Evolutionary conservation across 2,113 vertebrate genomes (phyloP), one percentile per base, ranked within the genome.

Genomic region (Mandrillus leucophaeus): DNA sequence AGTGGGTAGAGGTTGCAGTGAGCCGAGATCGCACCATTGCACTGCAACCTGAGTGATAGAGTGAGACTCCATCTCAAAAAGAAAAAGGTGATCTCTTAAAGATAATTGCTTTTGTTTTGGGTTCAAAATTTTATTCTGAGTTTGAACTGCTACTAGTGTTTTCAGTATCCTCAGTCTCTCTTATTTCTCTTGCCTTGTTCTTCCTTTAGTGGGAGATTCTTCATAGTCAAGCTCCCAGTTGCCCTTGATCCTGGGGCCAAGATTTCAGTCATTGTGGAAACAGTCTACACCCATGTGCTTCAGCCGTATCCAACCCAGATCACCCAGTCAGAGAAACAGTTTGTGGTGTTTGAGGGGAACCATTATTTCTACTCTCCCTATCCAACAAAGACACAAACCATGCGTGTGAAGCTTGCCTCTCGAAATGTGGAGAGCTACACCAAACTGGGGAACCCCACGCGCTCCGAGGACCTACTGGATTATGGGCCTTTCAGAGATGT

Each of bases 261-360:
- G 98, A 96, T 99, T 93, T 99, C 99, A 32, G 98, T 99, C 0
- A 98, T 99, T 64, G 98, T 99, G 84, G 99, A 99, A 97, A 99
- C 99, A 11, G 99, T 99, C 22, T 99, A 99, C 82, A 99, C 99
- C 0, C 99, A 99, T 0, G 99, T 99, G 89, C 99, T 99, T 93
- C 99, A 98, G 96, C 99, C 99, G 0, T 99, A 99, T 97, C 99
- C 99, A 57, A 99, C 99, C 32, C 99, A 99, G 84, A 99, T 99
- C 98, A 99, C 99, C 13, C 99, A 99, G 94, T 99, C 99, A 0
- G 99, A 99, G 98, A 99, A 99, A 17, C 99, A 99, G 98, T 99
- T 99, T 97, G 99, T 99, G 87, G 99, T 99, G 57, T 99, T 99
- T 90, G 99, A 99, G 97, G 99, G 99, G 70, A 99, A 99, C 99